Conservation (phyloP, 2,797 vertebrate genomes). For the Pantherophis alleghaniensis region DNA sequence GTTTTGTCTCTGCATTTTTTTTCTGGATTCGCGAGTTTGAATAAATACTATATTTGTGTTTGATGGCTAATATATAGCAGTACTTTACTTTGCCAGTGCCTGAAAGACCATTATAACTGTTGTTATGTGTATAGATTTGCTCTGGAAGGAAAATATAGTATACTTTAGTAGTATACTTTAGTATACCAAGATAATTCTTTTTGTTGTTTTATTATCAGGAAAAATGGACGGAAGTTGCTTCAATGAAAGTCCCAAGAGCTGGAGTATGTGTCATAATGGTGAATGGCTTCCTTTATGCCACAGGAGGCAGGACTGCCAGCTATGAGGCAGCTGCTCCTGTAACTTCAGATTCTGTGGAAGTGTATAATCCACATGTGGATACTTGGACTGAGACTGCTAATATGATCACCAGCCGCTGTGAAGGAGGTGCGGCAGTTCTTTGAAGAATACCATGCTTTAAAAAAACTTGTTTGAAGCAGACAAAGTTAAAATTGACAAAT, state of each 20-base stretch:
- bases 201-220: conserved; percentile 75
- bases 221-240: conserved; percentile 90
- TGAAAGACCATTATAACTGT: background rate
- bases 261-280: conserved; percentile 90
- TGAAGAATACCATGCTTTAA: conserved; percentile 59
- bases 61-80: background rate
- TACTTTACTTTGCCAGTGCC: background rate
- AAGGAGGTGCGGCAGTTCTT: conserved; percentile 92
- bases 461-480: background rate
- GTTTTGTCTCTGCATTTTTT: background rate
- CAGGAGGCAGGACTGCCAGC: conserved; percentile 87
- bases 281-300: conserved; percentile 91
- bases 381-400: conserved; percentile 94
- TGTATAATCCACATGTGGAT: conserved; percentile 94
- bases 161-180: too few species aligned
- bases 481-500: background rate
- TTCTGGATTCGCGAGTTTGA: background rate
- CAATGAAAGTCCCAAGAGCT: conserved; percentile 89
- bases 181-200: background rate
- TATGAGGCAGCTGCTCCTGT: conserved; percentile 92
- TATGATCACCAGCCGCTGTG: conserved; percentile 98
- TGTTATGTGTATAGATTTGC: background rate
- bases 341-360: conserved; percentile 94
- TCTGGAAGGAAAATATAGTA: background rate
- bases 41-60: background rate